Conservation (phyloP, 2,113 vertebrate genomes). For the Chaetura pelagica region DNA sequence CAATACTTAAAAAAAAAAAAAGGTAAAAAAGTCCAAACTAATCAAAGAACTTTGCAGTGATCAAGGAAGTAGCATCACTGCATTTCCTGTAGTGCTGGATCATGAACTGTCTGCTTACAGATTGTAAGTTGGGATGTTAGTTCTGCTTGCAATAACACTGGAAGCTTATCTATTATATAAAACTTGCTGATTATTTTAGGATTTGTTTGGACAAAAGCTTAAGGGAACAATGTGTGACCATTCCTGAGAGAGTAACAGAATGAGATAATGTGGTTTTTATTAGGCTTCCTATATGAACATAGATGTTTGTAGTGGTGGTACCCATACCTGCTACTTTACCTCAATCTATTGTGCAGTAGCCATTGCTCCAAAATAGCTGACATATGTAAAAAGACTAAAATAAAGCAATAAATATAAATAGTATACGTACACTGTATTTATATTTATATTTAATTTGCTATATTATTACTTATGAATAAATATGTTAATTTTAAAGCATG, state of each 20-base stretch:
- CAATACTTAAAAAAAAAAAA: neutral
- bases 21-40: neutral
- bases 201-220: neutral
- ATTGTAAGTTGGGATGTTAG: neutral
- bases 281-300: neutral
- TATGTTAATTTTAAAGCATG: neutral
- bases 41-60: neutral
- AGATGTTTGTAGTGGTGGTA: neutral
- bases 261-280: neutral
- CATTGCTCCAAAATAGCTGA: neutral
- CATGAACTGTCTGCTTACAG: neutral
- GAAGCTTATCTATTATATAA: neutral
- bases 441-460: neutral
- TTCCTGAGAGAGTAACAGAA: neutral
- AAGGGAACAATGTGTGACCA: neutral
- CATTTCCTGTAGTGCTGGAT: neutral
- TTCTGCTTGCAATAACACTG: neutral
- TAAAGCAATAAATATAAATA: neutral
- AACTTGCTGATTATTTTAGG: neutral
- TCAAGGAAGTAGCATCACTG: neutral
- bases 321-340: neutral
- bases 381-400: neutral
- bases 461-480: neutral
- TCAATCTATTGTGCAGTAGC: neutral
- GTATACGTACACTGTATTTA: neutral